Evolutionary conservation across 2,888 invertebrate species (phyloP).

Genomic region (Heteropelma amictum): DNA sequence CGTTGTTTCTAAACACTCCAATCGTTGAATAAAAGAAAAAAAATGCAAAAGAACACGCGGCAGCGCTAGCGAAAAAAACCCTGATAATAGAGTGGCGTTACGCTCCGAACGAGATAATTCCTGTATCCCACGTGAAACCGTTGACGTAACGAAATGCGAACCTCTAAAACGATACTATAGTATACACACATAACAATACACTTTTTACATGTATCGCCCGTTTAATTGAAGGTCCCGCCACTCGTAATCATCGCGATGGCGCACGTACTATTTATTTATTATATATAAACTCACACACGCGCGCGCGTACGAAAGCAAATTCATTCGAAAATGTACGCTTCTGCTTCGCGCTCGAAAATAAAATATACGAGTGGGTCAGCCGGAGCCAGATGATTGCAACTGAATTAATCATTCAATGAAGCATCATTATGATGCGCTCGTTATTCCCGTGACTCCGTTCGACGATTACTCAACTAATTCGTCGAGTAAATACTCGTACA

Average conservation of each 20-base stretch:
- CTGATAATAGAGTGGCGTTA: slow-evolving; percentile 6
- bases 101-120: slow-evolving; percentile 7
- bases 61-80: too few relatives aligned
- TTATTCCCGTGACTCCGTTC: slow-evolving; percentile 38
- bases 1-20: not conserved
- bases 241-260: too few relatives aligned
- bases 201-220: too few relatives aligned
- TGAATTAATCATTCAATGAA: slow-evolving; percentile 51
- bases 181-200: too few relatives aligned
- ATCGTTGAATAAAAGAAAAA: not conserved
- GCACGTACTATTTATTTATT: too few relatives aligned
- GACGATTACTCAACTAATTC: slow-evolving; percentile 44
- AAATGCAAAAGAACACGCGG: not conserved
- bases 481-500: not conserved
- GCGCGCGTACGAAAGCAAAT: too few relatives aligned
- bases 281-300: too few relatives aligned
- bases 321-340: too few relatives aligned
- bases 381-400: too few relatives aligned
- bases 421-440: slow-evolving; percentile 38
- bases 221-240: too few relatives aligned
- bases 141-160: slow-evolving; percentile 6
- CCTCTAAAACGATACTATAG: not conserved
- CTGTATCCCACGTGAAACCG: not conserved
- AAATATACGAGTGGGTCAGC: too few relatives aligned
- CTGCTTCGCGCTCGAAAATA: too few relatives aligned